Base-by-base conservation (phyloP, 2,797 vertebrate genomes). In the Myotis daubentonii region DNA sequence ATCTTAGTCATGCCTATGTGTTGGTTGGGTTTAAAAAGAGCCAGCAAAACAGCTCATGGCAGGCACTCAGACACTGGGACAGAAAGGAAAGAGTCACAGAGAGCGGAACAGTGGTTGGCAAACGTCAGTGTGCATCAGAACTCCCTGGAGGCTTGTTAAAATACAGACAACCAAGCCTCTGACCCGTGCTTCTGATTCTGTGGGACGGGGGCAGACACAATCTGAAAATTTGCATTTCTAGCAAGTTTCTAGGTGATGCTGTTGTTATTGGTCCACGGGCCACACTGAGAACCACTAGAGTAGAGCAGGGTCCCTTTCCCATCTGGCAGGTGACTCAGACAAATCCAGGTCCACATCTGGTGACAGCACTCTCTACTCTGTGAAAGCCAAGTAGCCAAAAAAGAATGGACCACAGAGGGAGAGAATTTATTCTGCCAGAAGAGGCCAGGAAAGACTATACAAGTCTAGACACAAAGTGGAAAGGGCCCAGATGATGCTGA, bases 1-100 rank as follows among this genome's bases (percentile, higher is more conserved):
- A 10, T 91, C 92, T 94, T 94, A 93, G 76, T 72, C 36, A 36
- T 87, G 44, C 51, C 4, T 75, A 12, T 87, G 28, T 91, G 57
- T 85, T 94, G 20, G 41, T 65, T 88, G 47, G 66, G 30, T 92
- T 91, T 95, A 91, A 94, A 95, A 53, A 94, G 20, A 74, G 22
- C 22, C 71, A 89, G 41, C 19, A 93, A 93, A 95, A 94, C 38
- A 60, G 38, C 84, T 96, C 80, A 92, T 20, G 66, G 66, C 41
- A 92, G 65, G 38, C 68, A 72, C 19, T 80, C 84, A 47, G 70
- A 95, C 15, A 55, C 15, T 57, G 33, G 25, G 60, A 92, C 44
- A 92, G 47, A 86, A 88, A 95, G 57, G 36, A 78, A 2, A 5
- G 44, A 79, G 57, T 93, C 57, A 85, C 80, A 91, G 74, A 65